These are phyloP conservation scores for Escarpia spicata DNA, from an alignment of 2,888 invertebrate species.

Conservation along the genomic window DNA sequence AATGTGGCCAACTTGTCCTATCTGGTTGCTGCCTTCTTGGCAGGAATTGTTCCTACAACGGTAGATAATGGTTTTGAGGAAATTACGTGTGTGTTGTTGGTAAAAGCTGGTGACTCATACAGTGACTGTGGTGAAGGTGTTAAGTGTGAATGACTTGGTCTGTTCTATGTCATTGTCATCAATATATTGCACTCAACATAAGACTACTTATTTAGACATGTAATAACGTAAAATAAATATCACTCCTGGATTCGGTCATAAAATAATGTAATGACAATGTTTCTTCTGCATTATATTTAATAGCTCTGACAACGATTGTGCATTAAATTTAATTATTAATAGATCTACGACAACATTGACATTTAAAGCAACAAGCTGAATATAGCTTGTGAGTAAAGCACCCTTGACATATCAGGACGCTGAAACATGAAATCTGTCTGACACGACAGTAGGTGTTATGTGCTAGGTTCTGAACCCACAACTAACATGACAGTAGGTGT, in stretches of 20 bases:
- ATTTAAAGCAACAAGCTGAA: background rate
- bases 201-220: background rate
- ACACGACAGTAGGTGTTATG: too few species aligned
- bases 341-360: too few species aligned
- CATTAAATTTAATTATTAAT: too few species aligned
- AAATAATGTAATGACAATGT: too few species aligned
- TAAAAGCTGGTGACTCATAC: background rate
- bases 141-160: background rate
- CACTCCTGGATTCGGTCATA: background rate
- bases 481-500: too few species aligned
- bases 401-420: background rate
- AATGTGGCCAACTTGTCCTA: background rate
- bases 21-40: background rate
- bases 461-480: too few species aligned
- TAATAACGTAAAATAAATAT: background rate
- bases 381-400: background rate
- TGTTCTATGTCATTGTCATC: background rate
- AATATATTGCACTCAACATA: background rate
- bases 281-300: too few species aligned
- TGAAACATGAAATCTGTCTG: background rate
- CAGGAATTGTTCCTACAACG: background rate
- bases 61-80: background rate
- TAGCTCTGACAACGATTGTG: too few species aligned
- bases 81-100: background rate
- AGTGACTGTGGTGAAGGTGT: background rate